phyloP scores from a whole-genome alignment of 2,113 vertebrate genomes.

The Entelurus aequoreus region DNA sequence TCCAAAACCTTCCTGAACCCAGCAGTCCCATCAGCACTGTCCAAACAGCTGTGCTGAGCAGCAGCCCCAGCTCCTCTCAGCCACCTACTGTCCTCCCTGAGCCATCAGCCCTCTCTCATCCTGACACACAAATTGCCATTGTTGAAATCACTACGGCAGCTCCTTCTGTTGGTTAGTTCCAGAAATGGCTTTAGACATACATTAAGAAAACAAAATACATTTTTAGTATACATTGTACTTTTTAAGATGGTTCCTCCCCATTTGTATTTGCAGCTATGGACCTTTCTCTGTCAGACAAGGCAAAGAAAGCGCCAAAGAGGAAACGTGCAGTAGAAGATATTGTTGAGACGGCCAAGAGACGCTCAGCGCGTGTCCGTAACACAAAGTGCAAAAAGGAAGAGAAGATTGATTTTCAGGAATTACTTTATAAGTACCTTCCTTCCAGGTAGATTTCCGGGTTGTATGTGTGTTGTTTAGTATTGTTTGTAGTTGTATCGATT shows the following conservation, averaged over 20 bases:
- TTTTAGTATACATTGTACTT: no score
- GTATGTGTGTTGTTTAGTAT: neutral
- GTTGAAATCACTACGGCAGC: slow-evolving; percentile 72
- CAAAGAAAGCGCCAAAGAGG: slow-evolving; percentile 87
- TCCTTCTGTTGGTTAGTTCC: slow-evolving; percentile 70
- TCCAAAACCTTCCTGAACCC: slow-evolving; percentile 69
- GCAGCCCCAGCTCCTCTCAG: slow-evolving; percentile 60
- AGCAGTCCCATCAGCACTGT: slow-evolving; percentile 70
- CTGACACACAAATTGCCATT: slow-evolving; percentile 49
- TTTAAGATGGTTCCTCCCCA: neutral
- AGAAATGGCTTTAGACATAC: neutral
- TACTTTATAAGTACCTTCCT: slow-evolving; percentile 91
- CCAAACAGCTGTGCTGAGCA: slow-evolving; percentile 73
- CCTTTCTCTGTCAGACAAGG: slow-evolving; percentile 78
- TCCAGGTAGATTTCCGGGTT: slow-evolving; percentile 68
- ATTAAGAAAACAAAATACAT: no score
- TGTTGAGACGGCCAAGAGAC: slow-evolving; percentile 90
- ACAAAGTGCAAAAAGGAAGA: slow-evolving; percentile 98
- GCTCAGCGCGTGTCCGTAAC: slow-evolving; percentile 93
- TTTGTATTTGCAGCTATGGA: slow-evolving; percentile 69
- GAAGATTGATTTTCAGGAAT: slow-evolving; percentile 95
- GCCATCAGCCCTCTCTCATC: slow-evolving; percentile 15
- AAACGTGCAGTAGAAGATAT: slow-evolving; percentile 84
- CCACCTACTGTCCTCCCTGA: slow-evolving; percentile 59
- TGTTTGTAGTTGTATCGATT: neutral